Evolutionary conservation across 2,797 vertebrate genomes (phyloP), one percentile per base, ranked within the genome.

Genomic region (Lacerta viridis): DNA sequence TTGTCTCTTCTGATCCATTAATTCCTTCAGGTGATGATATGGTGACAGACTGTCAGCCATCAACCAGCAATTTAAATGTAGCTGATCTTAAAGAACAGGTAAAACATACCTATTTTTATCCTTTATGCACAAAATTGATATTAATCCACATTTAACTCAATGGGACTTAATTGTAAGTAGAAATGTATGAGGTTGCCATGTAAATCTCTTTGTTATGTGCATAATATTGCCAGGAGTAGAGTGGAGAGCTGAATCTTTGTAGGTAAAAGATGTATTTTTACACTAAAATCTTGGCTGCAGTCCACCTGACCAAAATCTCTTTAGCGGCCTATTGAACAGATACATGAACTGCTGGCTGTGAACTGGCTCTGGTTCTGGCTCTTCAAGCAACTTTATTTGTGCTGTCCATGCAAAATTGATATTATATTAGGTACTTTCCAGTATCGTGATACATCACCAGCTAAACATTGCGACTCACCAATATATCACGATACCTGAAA

Each of bases 51-150:
- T 2, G 23, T 91, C 93, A 92, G 50, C 80, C 74, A 36, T 87
- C 89, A 33, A 92, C 64, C 50, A 86, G 0, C 20, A 10, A 72
- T 43, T 80, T 41, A 84, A 93, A 92, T 43, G 78, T 92, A 78
- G 68, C 64, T 59, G 36, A 61, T 86, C 79, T 55, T n/a, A 91
- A 95, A 89, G 92, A 94, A 13, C 93, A 95, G 96, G 96, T 97
- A 95, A 96, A 80, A 0, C 5, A 10, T 39, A 23, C 27, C 8
- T 15, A 80, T 61, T 2, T 36, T 1, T 81, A 1, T 79, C 11
- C 87, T 92, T 86, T 50, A 3, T 1, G 68, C 17, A 3, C 25
- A 13, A 81, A 25, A 13, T 20, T 4, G 1, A 2, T 46, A 5
- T 69, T 72, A 71, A 71, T 29, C n/a, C 29, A 3, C 15, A 89